Conservation (phyloP, 2,113 vertebrate species). For the Pygoscelis antarcticus region DNA sequence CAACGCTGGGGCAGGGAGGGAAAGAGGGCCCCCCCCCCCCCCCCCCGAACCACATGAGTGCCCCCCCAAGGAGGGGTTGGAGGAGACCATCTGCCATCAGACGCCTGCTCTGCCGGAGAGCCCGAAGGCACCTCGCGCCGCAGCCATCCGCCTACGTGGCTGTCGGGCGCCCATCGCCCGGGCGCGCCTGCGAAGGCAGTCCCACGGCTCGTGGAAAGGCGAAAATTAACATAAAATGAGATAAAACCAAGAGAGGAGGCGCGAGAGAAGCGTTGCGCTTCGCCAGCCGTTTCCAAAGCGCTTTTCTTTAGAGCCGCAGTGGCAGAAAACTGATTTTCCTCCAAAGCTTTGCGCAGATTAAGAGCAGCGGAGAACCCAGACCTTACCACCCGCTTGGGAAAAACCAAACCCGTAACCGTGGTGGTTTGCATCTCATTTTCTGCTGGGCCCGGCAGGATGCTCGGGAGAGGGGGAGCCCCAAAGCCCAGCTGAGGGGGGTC, state of each 20-base stretch:
- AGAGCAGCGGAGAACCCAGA: accelerated
- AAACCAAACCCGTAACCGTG: neutral
- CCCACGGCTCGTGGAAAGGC: accelerated
- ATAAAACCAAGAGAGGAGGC: neutral
- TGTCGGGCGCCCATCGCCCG: accelerated
- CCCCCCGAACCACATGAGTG: no score
- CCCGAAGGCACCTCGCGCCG: accelerated
- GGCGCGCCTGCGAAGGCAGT: neutral
- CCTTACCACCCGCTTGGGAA: accelerated
- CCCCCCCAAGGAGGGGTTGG: neutral
- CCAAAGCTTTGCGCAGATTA: neutral
- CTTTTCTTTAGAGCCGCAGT: neutral
- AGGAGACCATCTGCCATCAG: neutral
- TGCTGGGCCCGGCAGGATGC: neutral
- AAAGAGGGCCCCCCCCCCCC: neutral
- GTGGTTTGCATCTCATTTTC: neutral
- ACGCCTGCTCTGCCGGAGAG: neutral
- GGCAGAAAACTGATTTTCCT: neutral
- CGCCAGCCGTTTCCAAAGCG: neutral
- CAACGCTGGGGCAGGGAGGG: neutral
- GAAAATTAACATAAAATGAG: neutral
- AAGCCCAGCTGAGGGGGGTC: no score
- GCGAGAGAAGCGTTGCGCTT: neutral
- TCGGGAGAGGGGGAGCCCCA: accelerated
- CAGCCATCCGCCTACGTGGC: neutral